Evolutionary conservation across 2,797 vertebrate genomes (phyloP), one percentile per base, ranked within the genome.

Genomic region (Siniperca scherzeri): DNA sequence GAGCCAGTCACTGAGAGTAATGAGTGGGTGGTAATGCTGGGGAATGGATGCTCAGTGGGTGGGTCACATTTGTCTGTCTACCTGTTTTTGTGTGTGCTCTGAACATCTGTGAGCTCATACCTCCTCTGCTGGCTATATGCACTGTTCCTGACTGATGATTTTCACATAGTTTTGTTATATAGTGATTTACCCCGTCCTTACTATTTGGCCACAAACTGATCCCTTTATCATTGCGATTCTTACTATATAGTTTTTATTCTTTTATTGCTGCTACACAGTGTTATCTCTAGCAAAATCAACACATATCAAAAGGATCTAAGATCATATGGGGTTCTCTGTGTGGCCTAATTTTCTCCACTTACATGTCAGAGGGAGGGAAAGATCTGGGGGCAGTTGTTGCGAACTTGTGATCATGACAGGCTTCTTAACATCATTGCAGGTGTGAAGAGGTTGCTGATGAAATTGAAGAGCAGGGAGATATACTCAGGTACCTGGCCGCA

Each of bases 381-480:
- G 4, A 65, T 11, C 14, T 73, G 61, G 68, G 70, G n/a, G 36
- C 36, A 36, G 55, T 70, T 74, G 62, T 84, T 88, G 70, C 55
- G 3, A 80, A 81, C 70, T 65, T 93, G 66, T 91, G 86, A 87
- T 86, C 86, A 88, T 94, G 90, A 95, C 86, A n/a, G 72, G 88
- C 87, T 94, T 93, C 88, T 93, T 93, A 86, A 84, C 91, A 77
- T 94, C 69, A 21, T 94, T 95, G 92, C 94, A 95, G 95, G 94
- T 94, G 87, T 96, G 94, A 96, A 94, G 92, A 92, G 90, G 89
- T 93, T 94, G 92, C 95, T 95, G 94, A 95, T 94, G 95, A 96
- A 93, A 94, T 93, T 95, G 94, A 95, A 94, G 93, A 94, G 93
- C 94, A 96, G 94, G 88, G 93, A 95, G 91, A 95, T 96, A 93